Conservation (phyloP, 2,888 invertebrate species). For the Diaprepes abbreviatus region DNA sequence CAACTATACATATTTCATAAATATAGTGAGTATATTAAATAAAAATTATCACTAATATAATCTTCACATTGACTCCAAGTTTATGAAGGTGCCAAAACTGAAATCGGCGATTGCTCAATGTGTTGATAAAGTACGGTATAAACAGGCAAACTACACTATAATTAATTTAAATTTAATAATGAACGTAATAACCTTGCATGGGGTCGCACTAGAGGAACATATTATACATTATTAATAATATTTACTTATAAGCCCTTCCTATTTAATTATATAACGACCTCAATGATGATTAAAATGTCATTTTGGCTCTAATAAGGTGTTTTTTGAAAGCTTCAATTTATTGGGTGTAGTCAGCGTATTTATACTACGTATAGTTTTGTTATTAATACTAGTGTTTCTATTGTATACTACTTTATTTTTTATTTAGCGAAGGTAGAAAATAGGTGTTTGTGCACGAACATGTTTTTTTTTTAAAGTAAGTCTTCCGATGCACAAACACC, state of each 20-base stretch:
- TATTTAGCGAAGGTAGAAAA: slow-evolving; percentile 39
- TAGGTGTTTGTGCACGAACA: slow-evolving; percentile 49
- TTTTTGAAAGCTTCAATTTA: not conserved
- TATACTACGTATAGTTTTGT: slow-evolving; percentile 36
- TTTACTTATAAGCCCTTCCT: slow-evolving; percentile 8
- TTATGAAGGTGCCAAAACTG: slow-evolving; percentile 50
- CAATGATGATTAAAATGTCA: not conserved
- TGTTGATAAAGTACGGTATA: slow-evolving; percentile 45
- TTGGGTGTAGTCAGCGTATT: slow-evolving; percentile 29
- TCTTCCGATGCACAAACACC: slow-evolving; percentile 54
- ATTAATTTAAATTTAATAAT: not conserved
- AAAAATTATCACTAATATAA: slow-evolving; percentile 10
- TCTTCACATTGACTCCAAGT: slow-evolving; percentile 33
- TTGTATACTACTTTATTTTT: slow-evolving; percentile 44
- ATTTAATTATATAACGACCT: slow-evolving; percentile 2
- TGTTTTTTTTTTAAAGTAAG: slow-evolving; percentile 47
- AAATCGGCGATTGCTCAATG: slow-evolving; percentile 51
- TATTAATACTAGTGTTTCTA: slow-evolving; percentile 43
- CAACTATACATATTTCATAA: not conserved
- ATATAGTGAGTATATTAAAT: not conserved
- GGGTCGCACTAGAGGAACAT: not conserved
- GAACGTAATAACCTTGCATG: not conserved
- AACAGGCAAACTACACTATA: slow-evolving; percentile 26
- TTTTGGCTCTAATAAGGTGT: not conserved
- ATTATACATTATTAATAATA: not conserved